phyloP scores from a whole-genome alignment of 2,888 invertebrate genomes.

The Rhingia rostrata region DNA sequence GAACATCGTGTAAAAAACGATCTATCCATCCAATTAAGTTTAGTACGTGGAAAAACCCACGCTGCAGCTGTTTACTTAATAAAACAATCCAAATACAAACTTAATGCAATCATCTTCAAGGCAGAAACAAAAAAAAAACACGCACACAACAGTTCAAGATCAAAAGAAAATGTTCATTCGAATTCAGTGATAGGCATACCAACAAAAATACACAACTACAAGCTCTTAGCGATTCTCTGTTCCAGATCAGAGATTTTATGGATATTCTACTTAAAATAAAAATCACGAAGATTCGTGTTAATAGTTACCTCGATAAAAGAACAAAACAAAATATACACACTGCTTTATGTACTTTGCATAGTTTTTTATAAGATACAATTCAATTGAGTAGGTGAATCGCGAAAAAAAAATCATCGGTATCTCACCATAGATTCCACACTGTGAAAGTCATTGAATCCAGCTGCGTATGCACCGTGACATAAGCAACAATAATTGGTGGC shows the following conservation, averaged over 20 bases:
- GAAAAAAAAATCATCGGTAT: background rate
- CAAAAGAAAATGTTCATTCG: conserved; percentile 32
- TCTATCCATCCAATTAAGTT: background rate
- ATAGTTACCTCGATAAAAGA: conserved; percentile 53
- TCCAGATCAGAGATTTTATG: conserved; percentile 50
- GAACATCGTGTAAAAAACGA: background rate
- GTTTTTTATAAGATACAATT: conserved; percentile 4
- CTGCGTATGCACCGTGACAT: conserved; percentile 30
- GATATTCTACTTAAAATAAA: conserved; percentile 58
- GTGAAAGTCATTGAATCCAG: conserved; percentile 28
- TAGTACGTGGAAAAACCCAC: conserved; percentile 2
- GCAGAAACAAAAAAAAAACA: conserved; percentile 1
- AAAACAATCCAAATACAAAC: conserved; percentile 26
- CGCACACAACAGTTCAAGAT: conserved; percentile 6
- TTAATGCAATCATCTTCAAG: conserved; percentile 22
- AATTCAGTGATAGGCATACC: conserved; percentile 11
- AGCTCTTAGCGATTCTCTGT: conserved; percentile 56
- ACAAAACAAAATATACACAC: background rate
- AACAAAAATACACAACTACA: conserved; percentile 15
- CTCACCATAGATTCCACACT: background rate
- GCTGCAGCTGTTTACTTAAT: conserved; percentile 27
- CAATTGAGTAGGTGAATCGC: conserved; percentile 21
- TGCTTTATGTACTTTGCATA: background rate
- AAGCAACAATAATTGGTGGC: conserved; percentile 30
- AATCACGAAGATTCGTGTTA: conserved; percentile 66